Evolutionary conservation across 2,797 vertebrate species (phyloP).

Genomic region (Alca torda): DNA sequence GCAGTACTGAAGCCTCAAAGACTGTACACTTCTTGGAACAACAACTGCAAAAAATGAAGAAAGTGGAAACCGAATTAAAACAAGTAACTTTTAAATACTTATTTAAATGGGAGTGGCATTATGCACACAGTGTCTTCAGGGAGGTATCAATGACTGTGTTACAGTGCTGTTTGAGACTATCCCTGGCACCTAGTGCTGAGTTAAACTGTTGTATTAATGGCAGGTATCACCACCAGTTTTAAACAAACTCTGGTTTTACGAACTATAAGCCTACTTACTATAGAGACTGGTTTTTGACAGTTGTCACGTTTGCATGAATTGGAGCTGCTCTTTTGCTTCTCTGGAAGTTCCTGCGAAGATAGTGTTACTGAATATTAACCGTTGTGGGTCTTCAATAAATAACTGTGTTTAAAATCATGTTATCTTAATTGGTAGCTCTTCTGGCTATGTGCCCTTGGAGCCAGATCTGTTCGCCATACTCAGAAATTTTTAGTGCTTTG

Average conservation of each 20-base stretch:
- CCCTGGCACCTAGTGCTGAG: neutral
- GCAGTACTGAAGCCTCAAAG: constrained; percentile 68
- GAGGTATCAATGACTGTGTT: neutral
- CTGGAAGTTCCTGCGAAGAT: neutral
- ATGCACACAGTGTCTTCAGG: neutral
- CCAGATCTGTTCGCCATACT: neutral
- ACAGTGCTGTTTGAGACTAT: neutral
- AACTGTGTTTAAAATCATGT: neutral
- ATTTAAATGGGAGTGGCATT: neutral
- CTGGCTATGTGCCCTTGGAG: neutral
- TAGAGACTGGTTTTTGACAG: neutral
- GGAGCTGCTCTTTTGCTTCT: neutral
- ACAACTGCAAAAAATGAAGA: constrained; percentile 83
- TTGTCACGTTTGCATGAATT: neutral
- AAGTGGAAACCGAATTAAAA: constrained; percentile 80
- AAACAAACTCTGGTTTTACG: neutral
- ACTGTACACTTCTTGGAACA: constrained; percentile 80
- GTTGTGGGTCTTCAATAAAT: neutral
- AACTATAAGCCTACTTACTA: rapidly evolving
- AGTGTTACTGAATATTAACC: neutral
- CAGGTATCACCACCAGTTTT: neutral
- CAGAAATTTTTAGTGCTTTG: neutral
- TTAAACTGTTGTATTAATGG: neutral
- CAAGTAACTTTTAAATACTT: constrained; percentile 73
- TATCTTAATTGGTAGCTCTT: neutral